phyloP scores from a whole-genome alignment of 2,113 vertebrate species.

The Proterorhinus semilunaris region DNA sequence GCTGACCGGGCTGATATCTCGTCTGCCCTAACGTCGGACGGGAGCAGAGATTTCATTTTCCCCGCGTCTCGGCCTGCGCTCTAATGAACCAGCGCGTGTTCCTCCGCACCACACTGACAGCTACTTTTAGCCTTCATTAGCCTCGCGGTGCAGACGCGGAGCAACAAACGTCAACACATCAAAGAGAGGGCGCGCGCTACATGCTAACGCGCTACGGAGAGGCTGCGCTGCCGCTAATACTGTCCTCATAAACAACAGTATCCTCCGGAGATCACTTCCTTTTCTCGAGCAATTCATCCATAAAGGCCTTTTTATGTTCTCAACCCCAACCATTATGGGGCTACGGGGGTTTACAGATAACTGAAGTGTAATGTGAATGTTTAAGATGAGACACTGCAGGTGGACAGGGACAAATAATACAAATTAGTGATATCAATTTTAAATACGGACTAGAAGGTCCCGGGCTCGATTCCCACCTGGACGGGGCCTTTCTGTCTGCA shows the following conservation, averaged over 20 bases:
- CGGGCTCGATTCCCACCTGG: too few relatives aligned
- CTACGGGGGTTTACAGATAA: too few relatives aligned
- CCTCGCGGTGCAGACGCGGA: conserved; percentile 21
- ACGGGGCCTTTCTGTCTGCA: too few relatives aligned
- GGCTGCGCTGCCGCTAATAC: neutral
- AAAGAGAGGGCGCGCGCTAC: conserved; percentile 9
- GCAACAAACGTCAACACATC: conserved; percentile 39
- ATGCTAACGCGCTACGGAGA: conserved; percentile 22
- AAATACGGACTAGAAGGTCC: too few relatives aligned
- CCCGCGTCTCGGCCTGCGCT: neutral
- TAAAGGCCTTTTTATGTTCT: too few relatives aligned
- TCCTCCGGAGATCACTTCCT: neutral
- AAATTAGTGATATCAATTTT: too few relatives aligned
- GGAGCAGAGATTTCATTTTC: neutral
- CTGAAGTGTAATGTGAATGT: too few relatives aligned
- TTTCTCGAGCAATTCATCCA: too few relatives aligned
- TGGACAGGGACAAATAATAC: too few relatives aligned
- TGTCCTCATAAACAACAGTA: neutral
- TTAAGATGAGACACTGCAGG: too few relatives aligned
- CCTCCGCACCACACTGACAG: conserved; percentile 3
- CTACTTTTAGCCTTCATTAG: conserved; percentile 58
- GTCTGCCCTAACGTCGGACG: conserved; percentile 1
- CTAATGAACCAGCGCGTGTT: neutral
- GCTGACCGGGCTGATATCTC: neutral
- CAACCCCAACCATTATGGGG: too few relatives aligned